These are phyloP conservation scores for Halcyon badia DNA, from an alignment of 2,797 vertebrate species.

Conservation along the genomic window DNA sequence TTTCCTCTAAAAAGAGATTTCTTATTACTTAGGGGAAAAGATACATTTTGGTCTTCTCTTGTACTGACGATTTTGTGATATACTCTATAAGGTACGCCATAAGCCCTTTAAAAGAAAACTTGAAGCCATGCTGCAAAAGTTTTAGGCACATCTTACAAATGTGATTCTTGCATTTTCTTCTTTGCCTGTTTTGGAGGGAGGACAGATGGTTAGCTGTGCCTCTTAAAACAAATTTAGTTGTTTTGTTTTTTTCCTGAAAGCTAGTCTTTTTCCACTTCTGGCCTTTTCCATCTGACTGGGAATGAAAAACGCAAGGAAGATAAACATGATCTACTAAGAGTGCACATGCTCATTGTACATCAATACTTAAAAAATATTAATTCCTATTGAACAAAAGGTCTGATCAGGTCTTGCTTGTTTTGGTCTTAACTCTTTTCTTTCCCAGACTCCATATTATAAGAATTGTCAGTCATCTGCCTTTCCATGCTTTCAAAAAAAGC, in stretches of 20 bases:
- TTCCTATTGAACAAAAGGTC: background rate
- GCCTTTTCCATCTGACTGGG: background rate
- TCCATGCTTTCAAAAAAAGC: background rate
- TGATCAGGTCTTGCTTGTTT: background rate
- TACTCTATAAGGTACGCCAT: background rate
- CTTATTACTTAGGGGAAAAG: background rate
- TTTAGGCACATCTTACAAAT: background rate
- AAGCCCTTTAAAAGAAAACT: background rate
- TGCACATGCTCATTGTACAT: background rate
- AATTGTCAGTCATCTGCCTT: background rate
- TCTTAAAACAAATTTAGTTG: background rate
- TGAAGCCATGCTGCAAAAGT: background rate
- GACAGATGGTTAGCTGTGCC: background rate
- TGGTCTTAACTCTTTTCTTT: background rate
- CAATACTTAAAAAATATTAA: background rate
- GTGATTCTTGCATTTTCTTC: background rate
- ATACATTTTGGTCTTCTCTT: background rate
- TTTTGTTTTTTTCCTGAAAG: background rate
- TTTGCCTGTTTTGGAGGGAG: background rate
- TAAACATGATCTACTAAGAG: background rate
- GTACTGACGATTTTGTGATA: background rate
- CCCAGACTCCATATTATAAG: fast-evolving
- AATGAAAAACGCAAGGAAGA: background rate
- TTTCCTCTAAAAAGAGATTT: background rate
- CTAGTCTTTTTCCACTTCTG: background rate